Evolutionary conservation across 1,140 invertebrate species (phyloP).

Genomic region (Cotesia vestalis): DNA sequence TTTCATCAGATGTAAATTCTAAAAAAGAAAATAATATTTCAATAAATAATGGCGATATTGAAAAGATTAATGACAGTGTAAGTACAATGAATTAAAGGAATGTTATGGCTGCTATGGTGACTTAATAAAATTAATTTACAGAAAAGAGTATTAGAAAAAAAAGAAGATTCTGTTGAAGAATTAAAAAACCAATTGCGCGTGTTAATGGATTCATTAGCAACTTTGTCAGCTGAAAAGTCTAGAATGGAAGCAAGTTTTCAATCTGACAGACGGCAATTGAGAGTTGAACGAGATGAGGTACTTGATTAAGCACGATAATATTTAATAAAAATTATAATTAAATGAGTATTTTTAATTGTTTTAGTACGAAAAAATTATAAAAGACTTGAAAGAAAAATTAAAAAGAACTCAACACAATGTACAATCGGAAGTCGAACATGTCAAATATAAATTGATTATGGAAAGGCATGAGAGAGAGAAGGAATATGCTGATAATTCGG

Average conservation of each 20-base stretch:
- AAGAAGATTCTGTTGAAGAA: slow-evolving; percentile 58
- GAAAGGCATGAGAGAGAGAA: slow-evolving; percentile 82
- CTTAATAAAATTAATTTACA: slow-evolving; percentile 19
- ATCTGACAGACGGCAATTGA: slow-evolving; percentile 78
- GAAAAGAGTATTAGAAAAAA: slow-evolving; percentile 28
- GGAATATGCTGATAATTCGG: slow-evolving; percentile 77
- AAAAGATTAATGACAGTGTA: too few species aligned
- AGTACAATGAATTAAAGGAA: not conserved
- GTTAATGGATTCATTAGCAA: slow-evolving; percentile 78
- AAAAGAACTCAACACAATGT: slow-evolving; percentile 69
- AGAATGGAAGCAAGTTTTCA: slow-evolving; percentile 85
- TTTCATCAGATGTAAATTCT: too few species aligned
- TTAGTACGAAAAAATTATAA: slow-evolving; percentile 74
- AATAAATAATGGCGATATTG: too few species aligned
- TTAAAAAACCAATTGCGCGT: slow-evolving; percentile 70
- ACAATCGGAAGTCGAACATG: slow-evolving; percentile 71
- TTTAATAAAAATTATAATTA: too few species aligned
- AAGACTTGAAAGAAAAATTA: slow-evolving; percentile 70
- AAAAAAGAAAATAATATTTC: too few species aligned
- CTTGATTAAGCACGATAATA: not conserved
- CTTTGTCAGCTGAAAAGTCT: slow-evolving; percentile 83
- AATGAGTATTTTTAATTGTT: slow-evolving; percentile 25
- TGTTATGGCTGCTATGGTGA: not conserved
- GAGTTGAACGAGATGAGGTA: slow-evolving; percentile 72
- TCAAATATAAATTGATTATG: slow-evolving; percentile 77